These are phyloP conservation scores for Sphecodes monilicornis DNA, from an alignment of 2,888 invertebrate species.

Conservation along the genomic window DNA sequence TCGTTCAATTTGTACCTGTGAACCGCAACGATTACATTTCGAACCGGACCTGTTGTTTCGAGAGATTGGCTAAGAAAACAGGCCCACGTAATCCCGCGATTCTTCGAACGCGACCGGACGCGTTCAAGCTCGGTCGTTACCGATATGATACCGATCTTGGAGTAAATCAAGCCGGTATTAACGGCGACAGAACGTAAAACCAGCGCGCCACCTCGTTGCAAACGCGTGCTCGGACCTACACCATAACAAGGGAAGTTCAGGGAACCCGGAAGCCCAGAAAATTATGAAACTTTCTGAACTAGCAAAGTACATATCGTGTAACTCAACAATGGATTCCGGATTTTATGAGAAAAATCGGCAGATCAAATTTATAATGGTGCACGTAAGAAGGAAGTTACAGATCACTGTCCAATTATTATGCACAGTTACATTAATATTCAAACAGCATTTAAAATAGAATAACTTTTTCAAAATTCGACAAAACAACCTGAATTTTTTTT, in stretches of 20 bases:
- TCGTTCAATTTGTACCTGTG: constrained; percentile 61
- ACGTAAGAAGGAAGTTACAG: too few relatives aligned
- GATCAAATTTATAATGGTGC: background rate
- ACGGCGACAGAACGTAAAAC: constrained; percentile 1
- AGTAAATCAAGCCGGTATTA: constrained; percentile 12
- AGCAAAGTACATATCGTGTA: background rate
- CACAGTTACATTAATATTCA: background rate
- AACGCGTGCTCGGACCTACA: background rate
- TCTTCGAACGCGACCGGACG: constrained; percentile 4
- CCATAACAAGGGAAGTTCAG: constrained; percentile 1
- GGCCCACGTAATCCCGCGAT: constrained; percentile 8
- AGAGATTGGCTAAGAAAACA: background rate
- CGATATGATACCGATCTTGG: constrained; percentile 24
- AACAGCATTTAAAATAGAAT: background rate
- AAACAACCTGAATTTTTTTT: too few relatives aligned
- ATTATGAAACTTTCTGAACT: background rate
- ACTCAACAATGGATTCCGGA: background rate
- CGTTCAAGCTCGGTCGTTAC: constrained; percentile 17
- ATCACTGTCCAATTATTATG: too few relatives aligned
- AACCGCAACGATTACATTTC: constrained; percentile 33
- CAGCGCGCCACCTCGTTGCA: background rate
- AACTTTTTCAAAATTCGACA: background rate
- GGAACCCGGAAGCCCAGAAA: background rate
- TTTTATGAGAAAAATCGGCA: background rate
- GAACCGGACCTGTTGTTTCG: constrained; percentile 17